Evolutionary conservation across 2,888 invertebrate genomes (phyloP).

Genomic region (Chaitophorus viminalis): DNA sequence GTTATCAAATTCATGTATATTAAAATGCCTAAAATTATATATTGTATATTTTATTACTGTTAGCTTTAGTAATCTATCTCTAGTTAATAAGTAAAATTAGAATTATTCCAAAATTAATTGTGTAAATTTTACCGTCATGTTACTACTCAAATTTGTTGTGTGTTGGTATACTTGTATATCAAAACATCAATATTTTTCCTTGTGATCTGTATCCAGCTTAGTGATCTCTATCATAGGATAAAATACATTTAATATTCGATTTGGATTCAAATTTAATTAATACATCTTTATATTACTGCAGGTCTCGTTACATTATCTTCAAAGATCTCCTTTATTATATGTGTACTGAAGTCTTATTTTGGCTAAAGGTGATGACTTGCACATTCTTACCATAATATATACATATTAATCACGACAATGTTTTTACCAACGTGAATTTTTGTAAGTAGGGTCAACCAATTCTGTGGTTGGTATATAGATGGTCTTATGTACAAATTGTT

Average conservation of each 20-base stretch:
- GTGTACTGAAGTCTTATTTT: neutral
- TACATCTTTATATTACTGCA: neutral
- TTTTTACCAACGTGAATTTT: slow-evolving; percentile 13
- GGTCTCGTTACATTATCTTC: neutral
- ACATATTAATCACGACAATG: neutral
- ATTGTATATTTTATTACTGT: slow-evolving; percentile 59
- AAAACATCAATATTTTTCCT: neutral
- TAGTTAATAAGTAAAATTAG: slow-evolving; percentile 44
- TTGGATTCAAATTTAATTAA: slow-evolving; percentile 17
- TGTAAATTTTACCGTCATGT: slow-evolving; percentile 30
- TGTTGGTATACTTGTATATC: slow-evolving; percentile 9
- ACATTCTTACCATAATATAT: neutral
- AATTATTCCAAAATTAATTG: slow-evolving; percentile 34
- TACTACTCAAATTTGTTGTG: slow-evolving; percentile 29
- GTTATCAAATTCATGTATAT: slow-evolving; percentile 48
- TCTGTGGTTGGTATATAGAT: neutral
- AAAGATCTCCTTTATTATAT: neutral
- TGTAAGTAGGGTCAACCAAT: neutral
- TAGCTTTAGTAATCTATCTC: slow-evolving; percentile 52
- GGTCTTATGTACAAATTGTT: neutral
- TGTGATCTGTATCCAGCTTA: slow-evolving; percentile 22
- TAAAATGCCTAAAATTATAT: slow-evolving; percentile 43
- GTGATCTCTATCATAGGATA: slow-evolving; percentile 44
- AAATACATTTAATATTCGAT: neutral
- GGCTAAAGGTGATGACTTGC: neutral